A percentile compares a stretch with the other conserved stretches of the same genome.
phyloP scores from a whole-genome alignment of 1,140 invertebrate species.

The Teleogryllus occipitalis region DNA sequence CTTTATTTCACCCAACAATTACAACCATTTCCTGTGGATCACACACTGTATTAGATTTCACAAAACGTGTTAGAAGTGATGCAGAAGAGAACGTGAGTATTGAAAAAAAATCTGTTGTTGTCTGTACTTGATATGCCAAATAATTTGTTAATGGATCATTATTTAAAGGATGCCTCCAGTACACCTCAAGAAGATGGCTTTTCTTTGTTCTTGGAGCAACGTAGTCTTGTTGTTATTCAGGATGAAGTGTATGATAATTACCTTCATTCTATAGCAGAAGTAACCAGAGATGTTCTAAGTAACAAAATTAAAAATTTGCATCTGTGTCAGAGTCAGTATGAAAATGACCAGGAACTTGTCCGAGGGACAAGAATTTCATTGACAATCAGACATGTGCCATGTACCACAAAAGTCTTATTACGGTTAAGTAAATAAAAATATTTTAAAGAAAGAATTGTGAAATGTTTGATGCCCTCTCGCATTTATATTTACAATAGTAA shows the following conservation, averaged over 20 bases:
- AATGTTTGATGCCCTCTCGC: no score
- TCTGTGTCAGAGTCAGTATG: slow-evolving; percentile 46
- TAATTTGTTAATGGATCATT: background rate
- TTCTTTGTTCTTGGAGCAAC: slow-evolving; percentile 66
- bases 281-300: slow-evolving; percentile 57
- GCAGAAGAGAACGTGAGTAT: background rate
- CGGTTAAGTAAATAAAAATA: slow-evolving; percentile 39
- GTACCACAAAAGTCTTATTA: slow-evolving; percentile 71
- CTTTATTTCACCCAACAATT: slow-evolving; percentile 85
- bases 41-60: slow-evolving; percentile 81
- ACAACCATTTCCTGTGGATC: slow-evolving; percentile 88
- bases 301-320: slow-evolving; percentile 56
- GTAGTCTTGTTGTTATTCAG: slow-evolving; percentile 80
- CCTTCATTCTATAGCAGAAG: slow-evolving; percentile 83
- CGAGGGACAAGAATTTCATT: slow-evolving; percentile 75
- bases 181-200: background rate
- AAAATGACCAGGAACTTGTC: slow-evolving; percentile 44
- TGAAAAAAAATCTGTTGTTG: no score
- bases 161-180: background rate
- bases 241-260: slow-evolving; percentile 76
- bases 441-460: no score
- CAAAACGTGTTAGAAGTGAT: background rate
- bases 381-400: slow-evolving; percentile 90
- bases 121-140: background rate
- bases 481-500: no score